These are phyloP conservation scores for Melipona quadrifasciata DNA, from an alignment of 1,140 invertebrate species.

Conservation along the genomic window DNA sequence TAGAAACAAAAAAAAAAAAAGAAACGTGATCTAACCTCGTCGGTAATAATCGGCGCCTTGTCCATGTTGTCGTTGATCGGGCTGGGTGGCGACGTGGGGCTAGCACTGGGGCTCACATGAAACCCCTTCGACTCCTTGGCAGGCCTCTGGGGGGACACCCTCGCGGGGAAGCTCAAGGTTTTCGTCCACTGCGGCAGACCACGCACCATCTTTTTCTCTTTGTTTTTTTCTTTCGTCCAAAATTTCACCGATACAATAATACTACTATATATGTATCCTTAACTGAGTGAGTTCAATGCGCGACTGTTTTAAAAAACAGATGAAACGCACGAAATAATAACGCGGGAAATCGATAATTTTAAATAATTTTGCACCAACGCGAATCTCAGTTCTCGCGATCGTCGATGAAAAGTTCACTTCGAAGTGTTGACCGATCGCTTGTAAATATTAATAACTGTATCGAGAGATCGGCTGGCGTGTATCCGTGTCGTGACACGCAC, in stretches of 20 bases:
- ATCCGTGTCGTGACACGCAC: conserved; percentile 51
- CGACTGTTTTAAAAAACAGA: background rate
- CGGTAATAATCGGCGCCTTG: conserved; percentile 78
- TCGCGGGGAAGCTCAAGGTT: conserved; percentile 91
- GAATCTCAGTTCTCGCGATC: background rate
- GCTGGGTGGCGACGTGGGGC: conserved; percentile 82
- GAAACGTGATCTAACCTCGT: conserved; percentile 73
- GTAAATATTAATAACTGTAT: conserved; percentile 24
- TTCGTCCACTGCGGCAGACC: conserved; percentile 93
- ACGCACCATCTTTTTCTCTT: conserved; percentile 86
- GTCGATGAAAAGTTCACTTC: background rate
- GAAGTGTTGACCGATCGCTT: background rate
- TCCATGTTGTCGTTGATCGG: conserved; percentile 81
- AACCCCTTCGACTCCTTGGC: conserved; percentile 84
- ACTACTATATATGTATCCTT: background rate
- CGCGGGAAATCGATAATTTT: background rate
- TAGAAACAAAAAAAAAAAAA: background rate
- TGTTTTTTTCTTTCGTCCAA: conserved; percentile 44
- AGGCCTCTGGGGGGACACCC: conserved; percentile 89
- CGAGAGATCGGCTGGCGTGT: conserved; percentile 25
- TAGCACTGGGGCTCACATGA: conserved; percentile 78
- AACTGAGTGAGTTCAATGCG: background rate
- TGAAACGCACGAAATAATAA: background rate
- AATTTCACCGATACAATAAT: conserved; percentile 17
- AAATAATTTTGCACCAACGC: conserved; percentile 12